These are phyloP conservation scores for Erinaceus europaeus DNA, from an alignment of 2,113 vertebrate species.

Conservation along the genomic window DNA sequence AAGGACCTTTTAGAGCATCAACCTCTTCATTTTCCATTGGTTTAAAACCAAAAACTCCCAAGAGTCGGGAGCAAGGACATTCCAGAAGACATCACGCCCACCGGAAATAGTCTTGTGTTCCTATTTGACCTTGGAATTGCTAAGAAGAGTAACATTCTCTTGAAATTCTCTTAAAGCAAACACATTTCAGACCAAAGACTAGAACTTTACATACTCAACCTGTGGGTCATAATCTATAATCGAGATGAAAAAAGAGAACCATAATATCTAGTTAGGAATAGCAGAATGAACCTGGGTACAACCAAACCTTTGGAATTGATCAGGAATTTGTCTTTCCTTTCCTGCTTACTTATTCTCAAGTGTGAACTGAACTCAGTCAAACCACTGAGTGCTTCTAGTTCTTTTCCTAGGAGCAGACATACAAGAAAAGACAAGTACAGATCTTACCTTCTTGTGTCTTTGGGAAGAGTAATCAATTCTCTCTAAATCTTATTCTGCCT, in stretches of 20 bases:
- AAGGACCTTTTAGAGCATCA: slow-evolving; percentile 78
- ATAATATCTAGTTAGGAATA: not conserved
- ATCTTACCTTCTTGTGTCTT: not conserved
- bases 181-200: not conserved
- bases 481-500: not conserved
- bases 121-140: not conserved
- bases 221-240: not conserved
- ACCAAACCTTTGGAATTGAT: slow-evolving; percentile 82
- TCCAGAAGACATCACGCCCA: slow-evolving; percentile 88
- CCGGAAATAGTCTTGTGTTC: slow-evolving; percentile 84
- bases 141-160: not conserved
- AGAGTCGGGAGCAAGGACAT: slow-evolving; percentile 86
- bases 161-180: not conserved
- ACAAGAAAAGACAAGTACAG: not conserved
- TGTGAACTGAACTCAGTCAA: not conserved
- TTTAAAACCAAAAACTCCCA: slow-evolving; percentile 84
- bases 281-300: not conserved
- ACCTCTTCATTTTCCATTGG: slow-evolving; percentile 89
- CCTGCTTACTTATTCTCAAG: not conserved
- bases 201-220: accelerated
- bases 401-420: accelerated
- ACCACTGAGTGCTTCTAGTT: too few species aligned
- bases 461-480: not conserved
- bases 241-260: not conserved
- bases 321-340: slow-evolving; percentile 66